Evolutionary conservation across 2,797 vertebrate genomes (phyloP).

Genomic region (Morelia viridis): DNA sequence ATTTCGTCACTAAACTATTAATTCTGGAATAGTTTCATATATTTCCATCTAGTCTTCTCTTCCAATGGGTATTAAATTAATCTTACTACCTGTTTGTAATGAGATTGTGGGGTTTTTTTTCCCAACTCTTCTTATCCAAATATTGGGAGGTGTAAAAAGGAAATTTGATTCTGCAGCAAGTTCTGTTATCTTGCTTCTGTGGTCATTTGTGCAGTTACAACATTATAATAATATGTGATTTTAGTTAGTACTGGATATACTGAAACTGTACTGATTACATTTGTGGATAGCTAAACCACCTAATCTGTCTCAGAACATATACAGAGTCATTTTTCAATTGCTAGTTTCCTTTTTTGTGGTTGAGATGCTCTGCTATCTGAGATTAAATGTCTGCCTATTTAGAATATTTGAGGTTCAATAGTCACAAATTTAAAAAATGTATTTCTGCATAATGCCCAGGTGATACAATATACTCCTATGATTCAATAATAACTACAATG

Average conservation of each 20-base stretch:
- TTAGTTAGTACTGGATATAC: conserved; percentile 6
- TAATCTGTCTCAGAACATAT: conserved; percentile 9
- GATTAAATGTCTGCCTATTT: conserved; percentile 31
- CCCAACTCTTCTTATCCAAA: not conserved
- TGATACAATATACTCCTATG: conserved; percentile 32
- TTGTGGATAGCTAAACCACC: conserved; percentile 25
- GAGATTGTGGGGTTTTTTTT: conserved; percentile 29
- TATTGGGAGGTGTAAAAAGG: not conserved
- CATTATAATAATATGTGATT: conserved; percentile 12
- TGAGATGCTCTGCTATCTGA: not conserved
- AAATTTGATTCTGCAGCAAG: conserved; percentile 1
- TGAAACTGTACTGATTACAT: not conserved
- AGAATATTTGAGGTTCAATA: conserved; percentile 45
- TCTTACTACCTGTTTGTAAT: conserved; percentile 27
- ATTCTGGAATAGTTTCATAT: not conserved
- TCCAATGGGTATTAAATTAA: not conserved
- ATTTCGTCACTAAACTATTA: not conserved
- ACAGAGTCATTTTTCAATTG: not conserved
- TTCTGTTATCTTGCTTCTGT: conserved; percentile 3
- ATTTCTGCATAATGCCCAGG: not conserved
- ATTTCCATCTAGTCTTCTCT: not conserved
- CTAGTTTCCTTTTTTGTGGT: conserved; percentile 18
- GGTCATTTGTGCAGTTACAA: not conserved
- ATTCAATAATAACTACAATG: not conserved
- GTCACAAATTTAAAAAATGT: conserved; percentile 20